A percentile compares a stretch with the other conserved stretches of the same genome.
Evolutionary conservation across 1,140 invertebrate species (phyloP).

Genomic region (Zophobas morio): DNA sequence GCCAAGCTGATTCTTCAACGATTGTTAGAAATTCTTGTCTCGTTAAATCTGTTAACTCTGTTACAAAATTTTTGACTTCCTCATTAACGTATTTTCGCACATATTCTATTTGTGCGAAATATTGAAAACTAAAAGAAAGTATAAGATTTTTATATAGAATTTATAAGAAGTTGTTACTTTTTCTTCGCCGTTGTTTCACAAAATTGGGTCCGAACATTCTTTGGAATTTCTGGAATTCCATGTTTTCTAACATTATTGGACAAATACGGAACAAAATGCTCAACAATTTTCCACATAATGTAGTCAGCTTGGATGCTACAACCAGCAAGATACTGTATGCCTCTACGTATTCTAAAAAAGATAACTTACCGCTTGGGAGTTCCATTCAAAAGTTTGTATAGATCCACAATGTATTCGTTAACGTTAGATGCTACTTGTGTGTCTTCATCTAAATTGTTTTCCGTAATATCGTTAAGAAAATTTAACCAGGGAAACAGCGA

Average conservation of each 20-base stretch:
- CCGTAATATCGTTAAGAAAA: constrained; percentile 26
- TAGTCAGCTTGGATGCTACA: constrained; percentile 31
- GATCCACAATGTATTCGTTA: constrained; percentile 20
- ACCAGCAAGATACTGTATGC: not conserved
- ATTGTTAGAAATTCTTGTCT: constrained; percentile 9
- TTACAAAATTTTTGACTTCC: not conserved
- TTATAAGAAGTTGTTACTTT: not conserved
- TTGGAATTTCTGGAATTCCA: not conserved
- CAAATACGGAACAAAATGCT: constrained; percentile 17
- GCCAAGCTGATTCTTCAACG: constrained; percentile 17
- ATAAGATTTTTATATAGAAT: too few relatives aligned
- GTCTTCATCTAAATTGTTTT: constrained; percentile 14
- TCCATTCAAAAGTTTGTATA: constrained; percentile 13
- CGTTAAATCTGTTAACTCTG: not conserved
- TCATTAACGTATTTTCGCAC: not conserved
- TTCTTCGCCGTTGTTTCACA: not conserved
- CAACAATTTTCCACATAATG: constrained; percentile 25
- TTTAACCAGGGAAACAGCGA: constrained; percentile 5
- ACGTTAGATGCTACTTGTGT: constrained; percentile 19
- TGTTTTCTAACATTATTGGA: not conserved
- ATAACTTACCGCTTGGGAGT: constrained; percentile 20
- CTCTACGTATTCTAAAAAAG: constrained; percentile 8
- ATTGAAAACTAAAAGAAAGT: not conserved
- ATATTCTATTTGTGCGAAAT: not conserved
- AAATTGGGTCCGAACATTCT: not conserved